These are phyloP conservation scores for Zaprionus capensis DNA, from an alignment of 1,140 invertebrate species.

Conservation along the genomic window DNA sequence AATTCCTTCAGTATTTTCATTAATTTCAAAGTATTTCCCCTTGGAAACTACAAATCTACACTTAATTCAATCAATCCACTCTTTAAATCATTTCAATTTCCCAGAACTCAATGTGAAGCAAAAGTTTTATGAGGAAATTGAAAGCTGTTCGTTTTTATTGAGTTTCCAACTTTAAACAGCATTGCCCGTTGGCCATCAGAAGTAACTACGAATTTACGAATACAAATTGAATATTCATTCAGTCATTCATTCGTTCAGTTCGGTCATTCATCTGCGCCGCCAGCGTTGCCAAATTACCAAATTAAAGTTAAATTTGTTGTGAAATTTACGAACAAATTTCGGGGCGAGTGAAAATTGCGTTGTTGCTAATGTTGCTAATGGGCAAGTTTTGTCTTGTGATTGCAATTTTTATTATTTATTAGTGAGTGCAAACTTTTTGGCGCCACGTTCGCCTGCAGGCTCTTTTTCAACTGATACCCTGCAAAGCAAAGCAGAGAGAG, in stretches of 20 bases:
- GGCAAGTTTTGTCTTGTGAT: slow-evolving; percentile 65
- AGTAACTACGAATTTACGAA: slow-evolving; percentile 20
- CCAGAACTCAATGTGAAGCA: background rate
- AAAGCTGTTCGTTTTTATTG: slow-evolving; percentile 32
- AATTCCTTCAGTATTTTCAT: too few relatives aligned
- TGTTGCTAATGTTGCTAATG: slow-evolving; percentile 66
- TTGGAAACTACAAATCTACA: background rate
- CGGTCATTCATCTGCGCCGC: slow-evolving; percentile 27
- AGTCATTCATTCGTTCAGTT: slow-evolving; percentile 39
- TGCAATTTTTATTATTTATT: slow-evolving; percentile 74
- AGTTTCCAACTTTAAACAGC: slow-evolving; percentile 41
- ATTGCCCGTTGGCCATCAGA: slow-evolving; percentile 15
- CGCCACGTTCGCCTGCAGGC: slow-evolving; percentile 7
- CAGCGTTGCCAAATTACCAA: slow-evolving; percentile 62
- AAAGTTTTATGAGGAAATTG: slow-evolving; percentile 14
- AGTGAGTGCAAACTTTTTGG: slow-evolving; percentile 39
- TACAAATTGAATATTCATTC: slow-evolving; percentile 76
- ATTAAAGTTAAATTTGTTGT: slow-evolving; percentile 82
- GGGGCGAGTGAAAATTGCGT: slow-evolving; percentile 38
- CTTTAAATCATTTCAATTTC: slow-evolving; percentile 2
- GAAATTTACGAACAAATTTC: slow-evolving; percentile 56
- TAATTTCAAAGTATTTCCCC: too few relatives aligned
- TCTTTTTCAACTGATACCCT: background rate
- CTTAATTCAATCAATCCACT: background rate
- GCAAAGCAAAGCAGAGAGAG: background rate